A percentile compares a stretch with the other conserved stretches of the same genome.
These are phyloP conservation scores for Falcunculus frontatus DNA, from an alignment of 2,113 vertebrate genomes.

Conservation along the genomic window DNA sequence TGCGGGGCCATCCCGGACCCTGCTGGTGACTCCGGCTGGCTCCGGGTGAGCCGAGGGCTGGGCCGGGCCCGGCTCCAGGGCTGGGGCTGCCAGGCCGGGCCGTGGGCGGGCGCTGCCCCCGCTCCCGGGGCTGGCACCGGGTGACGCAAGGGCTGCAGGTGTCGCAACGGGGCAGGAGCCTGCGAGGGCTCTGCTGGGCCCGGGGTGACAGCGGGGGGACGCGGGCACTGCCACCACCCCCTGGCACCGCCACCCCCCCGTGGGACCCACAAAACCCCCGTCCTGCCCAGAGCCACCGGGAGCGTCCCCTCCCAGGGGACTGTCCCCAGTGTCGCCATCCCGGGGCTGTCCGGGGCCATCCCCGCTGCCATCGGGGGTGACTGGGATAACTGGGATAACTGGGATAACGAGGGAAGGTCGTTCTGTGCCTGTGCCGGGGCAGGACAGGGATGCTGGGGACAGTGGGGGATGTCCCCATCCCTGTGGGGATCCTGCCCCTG, in stretches of 20 bases:
- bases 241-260: accelerated
- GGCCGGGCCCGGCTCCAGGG: not conserved
- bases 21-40: accelerated
- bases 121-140: not conserved
- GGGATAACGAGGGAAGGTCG: not conserved
- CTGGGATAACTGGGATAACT: not conserved
- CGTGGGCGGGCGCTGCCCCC: not conserved
- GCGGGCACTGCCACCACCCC: accelerated
- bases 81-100: not conserved
- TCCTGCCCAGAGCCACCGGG: not conserved
- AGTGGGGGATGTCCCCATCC: not conserved
- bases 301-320: not conserved
- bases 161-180: not conserved
- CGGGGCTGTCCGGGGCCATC: not conserved
- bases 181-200: not conserved
- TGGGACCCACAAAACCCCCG: no score
- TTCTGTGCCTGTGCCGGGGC: not conserved
- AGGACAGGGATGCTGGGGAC: not conserved
- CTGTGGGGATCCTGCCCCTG: accelerated
- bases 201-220: not conserved
- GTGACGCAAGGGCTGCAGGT: not conserved
- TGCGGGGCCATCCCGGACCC: accelerated
- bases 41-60: conserved; percentile 40
- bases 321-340: not conserved
- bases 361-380: accelerated